These are phyloP conservation scores for Prolemur simus DNA, from an alignment of 2,113 vertebrate species.

Conservation along the genomic window DNA sequence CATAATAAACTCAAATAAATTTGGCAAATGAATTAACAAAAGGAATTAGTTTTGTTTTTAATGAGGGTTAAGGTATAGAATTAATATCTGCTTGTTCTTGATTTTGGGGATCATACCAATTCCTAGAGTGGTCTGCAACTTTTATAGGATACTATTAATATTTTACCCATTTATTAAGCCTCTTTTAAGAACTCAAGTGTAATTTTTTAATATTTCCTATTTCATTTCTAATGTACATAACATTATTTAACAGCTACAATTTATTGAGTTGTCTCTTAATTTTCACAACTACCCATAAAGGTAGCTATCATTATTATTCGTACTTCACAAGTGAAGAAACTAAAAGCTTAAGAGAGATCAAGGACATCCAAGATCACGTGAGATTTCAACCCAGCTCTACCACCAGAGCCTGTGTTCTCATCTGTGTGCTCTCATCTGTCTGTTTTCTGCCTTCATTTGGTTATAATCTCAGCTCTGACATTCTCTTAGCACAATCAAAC, in stretches of 20 bases:
- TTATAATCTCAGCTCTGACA: neutral
- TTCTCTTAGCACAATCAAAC: neutral
- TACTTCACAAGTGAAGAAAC: neutral
- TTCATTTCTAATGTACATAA: neutral
- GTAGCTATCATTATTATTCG: neutral
- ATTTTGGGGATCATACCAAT: neutral
- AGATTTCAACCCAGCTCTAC: neutral
- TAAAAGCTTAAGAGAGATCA: neutral
- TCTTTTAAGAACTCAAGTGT: neutral
- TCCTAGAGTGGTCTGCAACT: neutral
- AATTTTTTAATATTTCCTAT: neutral
- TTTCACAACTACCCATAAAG: neutral
- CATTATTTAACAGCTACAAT: neutral
- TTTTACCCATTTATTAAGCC: neutral
- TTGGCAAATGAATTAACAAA: neutral
- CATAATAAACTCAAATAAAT: neutral
- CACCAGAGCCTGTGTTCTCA: neutral
- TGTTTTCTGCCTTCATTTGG: rapidly evolving
- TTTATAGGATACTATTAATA: neutral
- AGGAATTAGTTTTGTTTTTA: neutral
- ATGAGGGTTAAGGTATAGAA: neutral
- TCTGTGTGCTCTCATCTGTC: neutral
- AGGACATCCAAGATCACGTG: neutral
- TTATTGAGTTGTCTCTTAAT: neutral
- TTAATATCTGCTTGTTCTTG: neutral